Conservation (phyloP, 2,113 vertebrate species). For the Datnioides undecimradiatus region DNA sequence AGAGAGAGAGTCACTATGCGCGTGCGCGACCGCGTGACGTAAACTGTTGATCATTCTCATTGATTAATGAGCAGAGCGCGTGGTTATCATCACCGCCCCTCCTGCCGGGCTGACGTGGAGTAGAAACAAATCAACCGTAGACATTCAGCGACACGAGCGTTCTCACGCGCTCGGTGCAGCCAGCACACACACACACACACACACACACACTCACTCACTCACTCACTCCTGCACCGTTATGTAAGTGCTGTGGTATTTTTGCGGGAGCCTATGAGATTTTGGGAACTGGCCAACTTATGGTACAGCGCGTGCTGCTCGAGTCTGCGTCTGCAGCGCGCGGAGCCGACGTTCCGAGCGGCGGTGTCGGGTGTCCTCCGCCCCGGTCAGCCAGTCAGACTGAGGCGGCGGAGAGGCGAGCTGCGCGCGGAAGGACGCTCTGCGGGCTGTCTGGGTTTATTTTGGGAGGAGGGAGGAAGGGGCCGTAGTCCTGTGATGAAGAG, state of each 20-base stretch:
- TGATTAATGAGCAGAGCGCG: slow-evolving; percentile 11
- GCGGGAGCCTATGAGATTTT: not conserved
- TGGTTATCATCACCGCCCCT: not conserved
- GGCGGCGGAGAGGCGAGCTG: not conserved
- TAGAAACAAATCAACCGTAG: not conserved
- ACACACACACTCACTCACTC: not conserved
- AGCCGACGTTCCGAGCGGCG: not conserved
- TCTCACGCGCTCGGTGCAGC: not conserved
- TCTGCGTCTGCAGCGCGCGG: not conserved
- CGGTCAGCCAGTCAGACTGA: not conserved
- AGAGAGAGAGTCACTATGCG: not conserved
- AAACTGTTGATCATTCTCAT: not conserved
- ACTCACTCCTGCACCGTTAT: not conserved
- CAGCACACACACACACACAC: not conserved
- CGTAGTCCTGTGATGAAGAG: not conserved
- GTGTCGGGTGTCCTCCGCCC: not conserved
- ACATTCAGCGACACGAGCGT: too few species aligned
- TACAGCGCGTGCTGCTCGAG: not conserved
- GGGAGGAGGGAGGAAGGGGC: not conserved
- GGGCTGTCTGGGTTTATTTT: not conserved
- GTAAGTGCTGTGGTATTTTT: not conserved
- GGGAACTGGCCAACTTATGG: not conserved
- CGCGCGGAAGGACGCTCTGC: not conserved
- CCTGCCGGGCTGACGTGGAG: not conserved
- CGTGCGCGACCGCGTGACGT: slow-evolving; percentile 12